These are phyloP conservation scores for Lasioglossum zephyrum DNA, from an alignment of 2,888 invertebrate genomes.

Conservation along the genomic window DNA sequence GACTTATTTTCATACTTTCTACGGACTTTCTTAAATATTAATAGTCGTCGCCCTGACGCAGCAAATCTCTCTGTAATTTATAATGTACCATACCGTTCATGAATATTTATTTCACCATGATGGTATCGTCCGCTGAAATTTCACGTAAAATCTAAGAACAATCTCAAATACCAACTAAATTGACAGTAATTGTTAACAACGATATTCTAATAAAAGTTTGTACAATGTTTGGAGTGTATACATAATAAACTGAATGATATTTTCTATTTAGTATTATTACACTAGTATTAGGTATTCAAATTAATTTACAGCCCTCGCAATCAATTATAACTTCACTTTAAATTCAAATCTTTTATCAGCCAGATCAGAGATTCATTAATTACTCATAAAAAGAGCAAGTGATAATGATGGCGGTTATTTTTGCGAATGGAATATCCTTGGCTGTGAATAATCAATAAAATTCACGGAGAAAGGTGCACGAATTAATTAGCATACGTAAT, in stretches of 20 bases:
- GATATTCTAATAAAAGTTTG: background rate
- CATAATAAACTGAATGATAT: background rate
- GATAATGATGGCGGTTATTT: background rate
- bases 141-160: background rate
- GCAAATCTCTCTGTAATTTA: background rate
- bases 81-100: background rate
- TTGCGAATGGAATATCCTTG: background rate
- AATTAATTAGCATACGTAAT: background rate
- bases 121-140: background rate
- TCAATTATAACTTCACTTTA: background rate
- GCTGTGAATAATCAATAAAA: background rate
- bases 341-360: background rate
- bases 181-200: background rate
- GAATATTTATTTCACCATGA: slow-evolving; percentile 10
- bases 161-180: background rate
- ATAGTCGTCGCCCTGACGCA: background rate
- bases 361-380: background rate
- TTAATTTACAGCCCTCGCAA: background rate
- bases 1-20: background rate
- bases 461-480: background rate
- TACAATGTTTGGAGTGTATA: background rate
- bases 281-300: background rate
- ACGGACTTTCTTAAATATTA: background rate
- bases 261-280: background rate
- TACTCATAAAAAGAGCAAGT: background rate